phyloP scores from a whole-genome alignment of 2,888 invertebrate species.

The Arctia plantaginis region DNA sequence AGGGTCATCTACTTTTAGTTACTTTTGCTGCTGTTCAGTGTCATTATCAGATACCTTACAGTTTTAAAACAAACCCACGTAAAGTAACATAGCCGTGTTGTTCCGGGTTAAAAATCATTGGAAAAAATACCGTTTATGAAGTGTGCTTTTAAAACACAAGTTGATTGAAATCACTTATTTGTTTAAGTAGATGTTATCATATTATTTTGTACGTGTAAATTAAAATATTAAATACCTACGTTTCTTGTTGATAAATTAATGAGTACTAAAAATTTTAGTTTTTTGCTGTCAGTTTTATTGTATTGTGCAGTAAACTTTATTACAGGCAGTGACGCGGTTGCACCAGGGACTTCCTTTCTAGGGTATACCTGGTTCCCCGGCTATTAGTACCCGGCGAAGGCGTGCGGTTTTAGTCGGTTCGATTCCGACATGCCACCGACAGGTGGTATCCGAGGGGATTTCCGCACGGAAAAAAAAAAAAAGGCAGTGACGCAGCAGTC shows the following conservation, averaged over 20 bases:
- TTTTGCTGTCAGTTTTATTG: neutral
- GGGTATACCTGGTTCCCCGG: no score
- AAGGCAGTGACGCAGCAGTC: no score
- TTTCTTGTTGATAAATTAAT: neutral
- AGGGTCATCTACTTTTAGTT: slow-evolving; percentile 31
- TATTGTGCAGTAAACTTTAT: neutral
- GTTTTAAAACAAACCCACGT: slow-evolving; percentile 9
- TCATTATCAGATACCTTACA: slow-evolving; percentile 6
- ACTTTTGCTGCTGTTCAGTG: neutral
- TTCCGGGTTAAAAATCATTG: slow-evolving; percentile 31
- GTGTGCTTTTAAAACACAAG: slow-evolving; percentile 10
- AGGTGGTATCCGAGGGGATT: no score
- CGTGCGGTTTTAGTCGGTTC: no score
- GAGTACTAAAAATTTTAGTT: neutral
- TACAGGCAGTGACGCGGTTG: no score
- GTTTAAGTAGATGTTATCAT: neutral
- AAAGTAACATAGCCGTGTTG: neutral
- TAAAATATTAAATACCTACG: neutral
- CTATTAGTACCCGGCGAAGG: no score
- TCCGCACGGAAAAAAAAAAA: no score
- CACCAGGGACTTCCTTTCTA: no score
- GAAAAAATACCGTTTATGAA: slow-evolving; percentile 21
- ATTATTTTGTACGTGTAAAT: neutral
- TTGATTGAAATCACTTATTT: neutral
- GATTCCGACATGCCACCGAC: no score